phyloP scores from a whole-genome alignment of 2,113 vertebrate genomes.

The Sakesphorus luctuosus region DNA sequence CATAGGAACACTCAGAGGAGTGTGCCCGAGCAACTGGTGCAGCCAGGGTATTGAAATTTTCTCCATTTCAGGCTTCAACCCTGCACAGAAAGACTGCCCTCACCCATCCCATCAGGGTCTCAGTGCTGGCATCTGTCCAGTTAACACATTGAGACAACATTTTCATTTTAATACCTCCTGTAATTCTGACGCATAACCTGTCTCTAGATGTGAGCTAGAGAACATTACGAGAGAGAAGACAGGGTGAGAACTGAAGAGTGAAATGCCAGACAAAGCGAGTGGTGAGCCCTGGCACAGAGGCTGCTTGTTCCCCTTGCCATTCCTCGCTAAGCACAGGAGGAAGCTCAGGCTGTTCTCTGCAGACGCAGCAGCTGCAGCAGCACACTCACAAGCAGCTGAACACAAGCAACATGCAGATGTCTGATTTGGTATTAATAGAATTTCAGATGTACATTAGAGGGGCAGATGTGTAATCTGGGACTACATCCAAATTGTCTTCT shows the following conservation, averaged over 20 bases:
- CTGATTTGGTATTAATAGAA: constrained; percentile 19
- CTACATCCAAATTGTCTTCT: constrained; percentile 31
- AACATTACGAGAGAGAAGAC: background rate
- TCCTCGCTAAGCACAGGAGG: background rate
- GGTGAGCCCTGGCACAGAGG: rapidly evolving
- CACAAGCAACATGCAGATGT: constrained; percentile 9
- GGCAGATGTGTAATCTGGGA: constrained; percentile 36
- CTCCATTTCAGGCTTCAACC: background rate
- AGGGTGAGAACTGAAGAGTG: background rate
- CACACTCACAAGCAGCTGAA: background rate
- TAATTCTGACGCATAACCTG: background rate
- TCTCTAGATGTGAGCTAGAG: background rate
- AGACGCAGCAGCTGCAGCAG: constrained; percentile 1
- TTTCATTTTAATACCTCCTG: background rate
- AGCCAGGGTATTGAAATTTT: background rate
- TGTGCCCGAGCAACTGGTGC: background rate
- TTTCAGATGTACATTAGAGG: constrained; percentile 52
- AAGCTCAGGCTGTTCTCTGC: background rate
- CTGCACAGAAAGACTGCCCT: background rate
- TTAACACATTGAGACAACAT: background rate
- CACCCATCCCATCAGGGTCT: background rate
- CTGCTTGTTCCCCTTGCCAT: background rate
- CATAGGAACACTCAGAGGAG: background rate
- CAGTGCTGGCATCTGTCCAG: background rate
- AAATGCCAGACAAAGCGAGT: background rate